Evolutionary conservation across 2,797 vertebrate species (phyloP).

Genomic region (Philypnodon macrostomus): DNA sequence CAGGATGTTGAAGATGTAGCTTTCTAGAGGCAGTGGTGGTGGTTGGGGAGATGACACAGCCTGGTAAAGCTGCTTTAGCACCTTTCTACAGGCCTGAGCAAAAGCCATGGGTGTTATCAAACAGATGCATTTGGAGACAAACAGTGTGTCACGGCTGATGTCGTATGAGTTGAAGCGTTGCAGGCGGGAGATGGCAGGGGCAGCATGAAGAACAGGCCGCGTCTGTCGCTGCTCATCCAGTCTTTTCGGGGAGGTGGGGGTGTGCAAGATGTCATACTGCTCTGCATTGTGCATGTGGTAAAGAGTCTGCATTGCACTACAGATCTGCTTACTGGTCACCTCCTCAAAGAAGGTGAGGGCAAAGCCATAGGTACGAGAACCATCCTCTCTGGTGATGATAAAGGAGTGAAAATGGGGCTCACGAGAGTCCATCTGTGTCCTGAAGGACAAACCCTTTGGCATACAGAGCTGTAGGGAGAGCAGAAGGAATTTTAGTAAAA

Average conservation of each 20-base stretch:
- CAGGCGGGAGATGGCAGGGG: slow-evolving; percentile 87
- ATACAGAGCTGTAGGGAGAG: slow-evolving; percentile 69
- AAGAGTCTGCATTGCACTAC: slow-evolving; percentile 98
- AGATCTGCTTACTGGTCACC: slow-evolving; percentile 98
- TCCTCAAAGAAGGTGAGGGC: slow-evolving; percentile 98
- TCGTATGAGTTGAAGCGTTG: slow-evolving; percentile 98
- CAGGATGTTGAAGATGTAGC: slow-evolving; percentile 97
- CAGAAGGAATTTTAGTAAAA: not conserved
- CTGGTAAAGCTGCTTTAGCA: slow-evolving; percentile 90
- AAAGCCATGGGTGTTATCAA: slow-evolving; percentile 97
- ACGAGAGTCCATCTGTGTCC: slow-evolving; percentile 89
- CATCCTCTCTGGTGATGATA: slow-evolving; percentile 98
- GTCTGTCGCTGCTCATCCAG: slow-evolving; percentile 75
- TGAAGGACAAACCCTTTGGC: slow-evolving; percentile 74
- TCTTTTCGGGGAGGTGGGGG: slow-evolving; percentile 70
- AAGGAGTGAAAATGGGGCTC: slow-evolving; percentile 96
- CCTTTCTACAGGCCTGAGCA: slow-evolving; percentile 90
- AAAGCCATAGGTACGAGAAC: slow-evolving; percentile 96
- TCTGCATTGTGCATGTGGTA: slow-evolving; percentile 99
- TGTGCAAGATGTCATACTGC: slow-evolving; percentile 89
- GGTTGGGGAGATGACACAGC: slow-evolving; percentile 93
- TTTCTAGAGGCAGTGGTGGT: slow-evolving; percentile 94
- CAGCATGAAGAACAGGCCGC: slow-evolving; percentile 77
- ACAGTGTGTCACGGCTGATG: slow-evolving; percentile 95
- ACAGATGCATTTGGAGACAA: slow-evolving; percentile 97